Percentiles rank a stretch among this genome's conserved stretches.
Conservation (phyloP, 2,113 vertebrate genomes). For the Apodemus sylvaticus region DNA sequence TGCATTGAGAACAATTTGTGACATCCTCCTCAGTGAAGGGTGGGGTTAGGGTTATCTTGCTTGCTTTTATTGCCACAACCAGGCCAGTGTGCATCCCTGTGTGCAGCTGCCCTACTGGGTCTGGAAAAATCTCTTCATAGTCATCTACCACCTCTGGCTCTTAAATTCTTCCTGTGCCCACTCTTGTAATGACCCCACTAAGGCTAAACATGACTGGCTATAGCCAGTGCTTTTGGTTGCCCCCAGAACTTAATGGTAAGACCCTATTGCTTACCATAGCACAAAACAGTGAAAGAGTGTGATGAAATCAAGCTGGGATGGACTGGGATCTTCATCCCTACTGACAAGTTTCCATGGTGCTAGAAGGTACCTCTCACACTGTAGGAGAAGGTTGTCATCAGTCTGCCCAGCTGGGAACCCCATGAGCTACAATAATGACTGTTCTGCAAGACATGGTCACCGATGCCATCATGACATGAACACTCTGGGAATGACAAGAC, state of each 20-base stretch:
- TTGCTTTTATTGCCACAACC: not conserved
- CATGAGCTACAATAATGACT: not conserved
- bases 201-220: not conserved
- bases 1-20: not conserved
- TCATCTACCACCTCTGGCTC: not conserved
- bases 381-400: not conserved
- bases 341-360: not conserved
- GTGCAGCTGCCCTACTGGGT: not conserved
- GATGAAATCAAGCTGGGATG: not conserved
- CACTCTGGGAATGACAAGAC: not conserved
- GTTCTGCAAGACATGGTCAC: not conserved
- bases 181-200: not conserved
- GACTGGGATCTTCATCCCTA: not conserved
- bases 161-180: not conserved
- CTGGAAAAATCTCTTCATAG: not conserved
- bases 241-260: not conserved
- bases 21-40: not conserved
- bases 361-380: not conserved
- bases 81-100: too few relatives aligned
- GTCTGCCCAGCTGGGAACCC: not conserved
- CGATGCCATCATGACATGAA: not conserved
- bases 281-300: not conserved
- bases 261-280: not conserved
- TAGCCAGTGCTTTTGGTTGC: not conserved
- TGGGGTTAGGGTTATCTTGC: not conserved